A percentile compares a stretch with the other conserved stretches of the same genome.
phyloP scores from a whole-genome alignment of 2,113 vertebrate genomes.

The Phrynosoma blainvillii region DNA sequence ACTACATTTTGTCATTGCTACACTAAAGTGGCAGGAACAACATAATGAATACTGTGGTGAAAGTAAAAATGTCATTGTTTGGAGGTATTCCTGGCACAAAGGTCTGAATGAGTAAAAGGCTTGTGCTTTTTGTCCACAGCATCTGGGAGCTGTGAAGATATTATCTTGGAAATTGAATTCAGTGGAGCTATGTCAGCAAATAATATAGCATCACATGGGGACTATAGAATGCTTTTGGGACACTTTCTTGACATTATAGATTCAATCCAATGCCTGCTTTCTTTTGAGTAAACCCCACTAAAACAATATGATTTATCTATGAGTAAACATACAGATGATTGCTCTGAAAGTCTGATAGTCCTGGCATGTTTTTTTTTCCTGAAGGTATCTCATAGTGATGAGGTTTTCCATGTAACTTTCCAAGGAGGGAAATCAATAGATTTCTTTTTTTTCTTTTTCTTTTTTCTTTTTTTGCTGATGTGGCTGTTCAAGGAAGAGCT shows the following conservation, averaged over 20 bases:
- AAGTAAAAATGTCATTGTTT: constrained; percentile 27
- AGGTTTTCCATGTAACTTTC: not conserved
- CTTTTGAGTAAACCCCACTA: not conserved
- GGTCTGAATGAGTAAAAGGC: constrained; percentile 15
- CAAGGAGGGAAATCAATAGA: not conserved
- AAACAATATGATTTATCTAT: not conserved
- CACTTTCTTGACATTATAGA: not conserved
- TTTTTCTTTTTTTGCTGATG: not conserved
- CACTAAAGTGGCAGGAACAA: constrained; percentile 6
- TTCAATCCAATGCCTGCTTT: not conserved
- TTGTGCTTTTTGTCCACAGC: constrained; percentile 1
- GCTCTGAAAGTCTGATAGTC: not conserved
- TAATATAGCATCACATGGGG: constrained; percentile 12
- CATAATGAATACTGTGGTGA: constrained; percentile 24
- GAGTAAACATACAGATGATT: not conserved
- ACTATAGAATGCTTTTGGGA: not conserved
- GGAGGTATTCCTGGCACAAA: constrained; percentile 1
- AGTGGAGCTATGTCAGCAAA: constrained; percentile 6
- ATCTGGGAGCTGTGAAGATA: constrained; percentile 18
- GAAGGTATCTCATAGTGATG: not conserved
- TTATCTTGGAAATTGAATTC: constrained; percentile 30
- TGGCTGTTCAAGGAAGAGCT: not conserved
- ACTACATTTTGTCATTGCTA: not conserved
- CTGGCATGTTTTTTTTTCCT: not conserved
- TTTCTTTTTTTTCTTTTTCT: not conserved